phyloP scores from a whole-genome alignment of 2,797 vertebrate genomes.

The Sciaenops ocellatus region DNA sequence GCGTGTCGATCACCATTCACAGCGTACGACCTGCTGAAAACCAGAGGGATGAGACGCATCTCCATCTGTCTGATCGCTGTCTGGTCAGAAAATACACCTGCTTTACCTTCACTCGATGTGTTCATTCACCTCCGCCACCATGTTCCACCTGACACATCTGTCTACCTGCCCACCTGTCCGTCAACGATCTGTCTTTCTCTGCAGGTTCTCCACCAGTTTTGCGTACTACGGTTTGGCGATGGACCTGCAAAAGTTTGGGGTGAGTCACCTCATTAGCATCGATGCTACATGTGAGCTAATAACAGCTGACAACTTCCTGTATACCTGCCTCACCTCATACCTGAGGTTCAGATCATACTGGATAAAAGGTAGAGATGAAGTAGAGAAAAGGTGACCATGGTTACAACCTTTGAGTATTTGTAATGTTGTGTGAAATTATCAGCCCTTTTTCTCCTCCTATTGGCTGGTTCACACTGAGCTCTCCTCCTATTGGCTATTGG shows the following conservation, averaged over 20 bases:
- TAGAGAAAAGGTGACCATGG: not conserved
- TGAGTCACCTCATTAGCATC: slow-evolving; percentile 51
- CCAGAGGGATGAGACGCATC: slow-evolving; percentile 81
- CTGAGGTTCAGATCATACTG: not conserved
- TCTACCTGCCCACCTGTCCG: slow-evolving; percentile 1
- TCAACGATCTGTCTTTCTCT: not conserved
- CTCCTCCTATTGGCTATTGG: slow-evolving; percentile 11
- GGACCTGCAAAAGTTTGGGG: slow-evolving; percentile 88
- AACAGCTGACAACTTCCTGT: not conserved
- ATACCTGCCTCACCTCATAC: not conserved
- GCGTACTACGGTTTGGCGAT: slow-evolving; percentile 87
- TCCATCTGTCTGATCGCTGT: slow-evolving; percentile 81
- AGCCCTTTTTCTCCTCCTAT: not conserved
- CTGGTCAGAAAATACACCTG: slow-evolving; percentile 72
- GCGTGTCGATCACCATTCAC: slow-evolving; percentile 64
- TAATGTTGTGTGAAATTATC: not conserved
- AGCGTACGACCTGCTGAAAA: slow-evolving; percentile 79
- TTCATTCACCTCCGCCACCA: too few species aligned
- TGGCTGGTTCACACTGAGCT: not conserved
- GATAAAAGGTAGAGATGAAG: not conserved
- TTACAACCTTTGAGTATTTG: not conserved
- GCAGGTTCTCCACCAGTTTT: slow-evolving; percentile 87
- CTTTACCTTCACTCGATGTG: not conserved
- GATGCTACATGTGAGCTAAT: not conserved
- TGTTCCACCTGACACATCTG: not conserved